These are phyloP conservation scores for Cavia aperea DNA, from an alignment of 2,113 vertebrate species.

Conservation along the genomic window DNA sequence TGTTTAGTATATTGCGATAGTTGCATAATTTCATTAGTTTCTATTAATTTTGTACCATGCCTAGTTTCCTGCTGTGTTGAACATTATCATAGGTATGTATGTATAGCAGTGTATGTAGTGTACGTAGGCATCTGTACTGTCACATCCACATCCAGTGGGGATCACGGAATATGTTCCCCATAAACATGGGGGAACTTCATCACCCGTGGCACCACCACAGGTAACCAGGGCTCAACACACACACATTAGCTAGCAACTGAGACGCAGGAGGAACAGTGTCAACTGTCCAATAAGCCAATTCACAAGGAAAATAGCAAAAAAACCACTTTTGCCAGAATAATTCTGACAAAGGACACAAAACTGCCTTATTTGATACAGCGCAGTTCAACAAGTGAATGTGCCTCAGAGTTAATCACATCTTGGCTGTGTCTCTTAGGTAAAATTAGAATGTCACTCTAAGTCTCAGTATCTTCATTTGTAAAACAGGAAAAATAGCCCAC, in stretches of 20 bases:
- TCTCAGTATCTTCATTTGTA: not conserved
- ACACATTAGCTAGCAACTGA: not conserved
- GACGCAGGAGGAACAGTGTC: not conserved
- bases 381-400: not conserved
- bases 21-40: not conserved
- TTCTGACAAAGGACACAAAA: not conserved
- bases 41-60: not conserved
- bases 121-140: not conserved
- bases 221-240: not conserved
- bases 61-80: not conserved
- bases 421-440: not conserved
- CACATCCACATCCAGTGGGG: not conserved
- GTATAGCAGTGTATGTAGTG: not conserved
- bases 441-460: not conserved
- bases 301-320: not conserved
- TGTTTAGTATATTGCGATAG: not conserved
- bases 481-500: not conserved
- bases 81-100: not conserved
- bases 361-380: not conserved
- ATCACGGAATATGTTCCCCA: too few species aligned
- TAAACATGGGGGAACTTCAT: not conserved
- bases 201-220: not conserved
- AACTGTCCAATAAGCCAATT: not conserved
- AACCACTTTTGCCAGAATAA: not conserved
- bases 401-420: not conserved